Percentiles rank a stretch among this genome's conserved stretches.
Conservation (phyloP, 2,888 invertebrate genomes). For the Electrophaes corylata region DNA sequence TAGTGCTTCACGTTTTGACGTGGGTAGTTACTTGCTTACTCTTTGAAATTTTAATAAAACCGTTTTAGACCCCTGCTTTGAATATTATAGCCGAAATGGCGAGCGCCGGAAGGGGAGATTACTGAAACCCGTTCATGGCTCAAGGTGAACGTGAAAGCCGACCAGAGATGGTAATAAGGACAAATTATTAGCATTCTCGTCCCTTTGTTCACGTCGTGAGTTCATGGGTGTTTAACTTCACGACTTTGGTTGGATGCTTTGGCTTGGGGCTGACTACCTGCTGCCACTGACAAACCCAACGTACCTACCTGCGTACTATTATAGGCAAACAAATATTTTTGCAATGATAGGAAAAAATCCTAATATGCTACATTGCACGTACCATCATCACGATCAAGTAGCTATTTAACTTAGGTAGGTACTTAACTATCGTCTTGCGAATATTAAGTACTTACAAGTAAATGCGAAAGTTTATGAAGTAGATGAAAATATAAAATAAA, state of each 20-base stretch:
- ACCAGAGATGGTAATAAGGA: constrained; percentile 69
- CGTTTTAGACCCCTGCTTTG: constrained; percentile 41
- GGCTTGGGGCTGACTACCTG: constrained; percentile 65
- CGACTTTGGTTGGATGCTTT: constrained; percentile 46
- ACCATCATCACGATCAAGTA: no score
- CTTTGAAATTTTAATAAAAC: constrained; percentile 53
- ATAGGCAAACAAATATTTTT: constrained; percentile 26
- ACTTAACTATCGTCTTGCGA: no score
- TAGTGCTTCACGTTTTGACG: constrained; percentile 25
- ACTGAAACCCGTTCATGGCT: constrained; percentile 68
- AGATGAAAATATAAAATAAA: no score
- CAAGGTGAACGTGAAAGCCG: constrained; percentile 72
- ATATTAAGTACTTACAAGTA: no score
- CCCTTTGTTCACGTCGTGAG: constrained; percentile 74
- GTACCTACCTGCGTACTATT: no score
- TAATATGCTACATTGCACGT: no score
- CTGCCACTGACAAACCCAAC: constrained; percentile 36
- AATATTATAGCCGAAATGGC: constrained; percentile 44
- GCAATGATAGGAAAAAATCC: constrained; percentile 10
- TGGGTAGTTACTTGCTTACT: constrained; percentile 35
- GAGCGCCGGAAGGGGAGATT: constrained; percentile 56
- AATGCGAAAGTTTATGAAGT: no score
- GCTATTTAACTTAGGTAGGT: no score
- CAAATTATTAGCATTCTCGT: constrained; percentile 74
- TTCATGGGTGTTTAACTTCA: constrained; percentile 64